Conservation (phyloP, 1,140 invertebrate genomes). For the Papilio machaon region DNA sequence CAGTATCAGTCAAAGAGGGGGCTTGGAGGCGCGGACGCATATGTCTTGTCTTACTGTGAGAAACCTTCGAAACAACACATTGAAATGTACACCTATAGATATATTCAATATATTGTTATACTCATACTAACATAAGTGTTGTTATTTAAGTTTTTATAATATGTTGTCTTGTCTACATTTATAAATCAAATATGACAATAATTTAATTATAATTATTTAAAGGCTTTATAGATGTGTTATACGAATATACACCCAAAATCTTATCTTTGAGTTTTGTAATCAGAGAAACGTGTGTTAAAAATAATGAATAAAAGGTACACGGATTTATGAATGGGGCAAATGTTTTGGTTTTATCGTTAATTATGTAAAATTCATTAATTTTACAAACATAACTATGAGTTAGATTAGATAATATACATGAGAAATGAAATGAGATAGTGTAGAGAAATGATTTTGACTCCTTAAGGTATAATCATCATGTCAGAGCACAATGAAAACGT, state of each 20-base stretch:
- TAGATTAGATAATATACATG: too few relatives aligned
- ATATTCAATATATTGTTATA: slow-evolving; percentile 23
- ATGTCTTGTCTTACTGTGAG: slow-evolving; percentile 61
- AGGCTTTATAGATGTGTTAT: too few relatives aligned
- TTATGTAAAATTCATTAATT: too few relatives aligned
- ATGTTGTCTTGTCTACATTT: background rate
- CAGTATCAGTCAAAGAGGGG: slow-evolving; percentile 66
- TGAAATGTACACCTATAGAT: background rate
- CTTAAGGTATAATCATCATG: background rate
- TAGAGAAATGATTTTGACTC: slow-evolving; percentile 9
- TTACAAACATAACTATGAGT: too few relatives aligned
- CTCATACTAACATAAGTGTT: slow-evolving; percentile 38
- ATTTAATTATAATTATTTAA: too few relatives aligned
- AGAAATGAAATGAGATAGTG: background rate
- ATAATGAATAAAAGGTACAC: too few relatives aligned
- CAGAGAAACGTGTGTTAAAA: too few relatives aligned
- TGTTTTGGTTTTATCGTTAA: too few relatives aligned
- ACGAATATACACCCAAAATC: too few relatives aligned
- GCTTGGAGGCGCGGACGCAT: slow-evolving; percentile 47
- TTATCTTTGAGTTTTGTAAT: too few relatives aligned
- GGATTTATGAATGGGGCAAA: too few relatives aligned
- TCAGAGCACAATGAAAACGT: slow-evolving; percentile 17
- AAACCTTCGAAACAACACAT: slow-evolving; percentile 39
- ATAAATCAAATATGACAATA: too few relatives aligned
- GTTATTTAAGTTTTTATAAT: background rate